These are phyloP conservation scores for Platygyra sinensis DNA, from an alignment of 64 coral and sea anemone species.

Conservation along the genomic window DNA sequence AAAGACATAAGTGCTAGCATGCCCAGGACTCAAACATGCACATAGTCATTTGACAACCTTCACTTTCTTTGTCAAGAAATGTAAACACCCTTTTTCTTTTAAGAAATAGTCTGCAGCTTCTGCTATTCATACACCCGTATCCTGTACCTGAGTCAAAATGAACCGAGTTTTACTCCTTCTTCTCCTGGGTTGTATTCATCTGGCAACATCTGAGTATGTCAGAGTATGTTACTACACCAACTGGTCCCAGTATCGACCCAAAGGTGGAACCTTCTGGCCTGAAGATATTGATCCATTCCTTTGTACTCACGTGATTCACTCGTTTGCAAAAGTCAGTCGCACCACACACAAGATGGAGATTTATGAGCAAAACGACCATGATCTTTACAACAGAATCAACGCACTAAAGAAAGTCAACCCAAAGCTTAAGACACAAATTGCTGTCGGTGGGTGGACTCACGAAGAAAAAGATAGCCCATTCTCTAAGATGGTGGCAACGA, in stretches of 20 bases:
- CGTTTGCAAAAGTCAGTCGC: conserved; percentile 54
- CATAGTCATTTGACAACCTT: too few species aligned
- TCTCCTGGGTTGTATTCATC: conserved; percentile 13
- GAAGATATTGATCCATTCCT: conserved; percentile 67
- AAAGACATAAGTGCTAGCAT: too few species aligned
- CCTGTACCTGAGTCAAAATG: background rate
- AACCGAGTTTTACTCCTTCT: background rate
- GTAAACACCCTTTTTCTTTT: too few species aligned
- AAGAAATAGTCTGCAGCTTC: too few species aligned
- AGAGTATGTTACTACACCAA: conserved; percentile 74
- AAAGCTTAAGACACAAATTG: conserved; percentile 63
- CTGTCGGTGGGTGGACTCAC: conserved; percentile 70
- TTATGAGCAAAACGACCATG: conserved; percentile 63
- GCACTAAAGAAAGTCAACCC: conserved; percentile 67
- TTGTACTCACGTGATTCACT: conserved; percentile 51
- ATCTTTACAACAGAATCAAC: conserved; percentile 57
- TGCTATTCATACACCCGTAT: background rate
- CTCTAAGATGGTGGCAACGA: conserved; percentile 68
- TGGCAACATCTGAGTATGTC: conserved; percentile 39
- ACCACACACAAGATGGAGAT: conserved; percentile 50
- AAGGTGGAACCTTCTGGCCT: conserved; percentile 58
- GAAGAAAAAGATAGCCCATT: conserved; percentile 74
- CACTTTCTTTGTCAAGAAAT: too few species aligned
- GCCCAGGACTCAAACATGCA: too few species aligned
- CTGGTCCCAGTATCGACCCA: conserved; percentile 71